These are phyloP conservation scores for Corythornis leucogaster DNA, from an alignment of 2,797 vertebrate species.

Conservation along the genomic window DNA sequence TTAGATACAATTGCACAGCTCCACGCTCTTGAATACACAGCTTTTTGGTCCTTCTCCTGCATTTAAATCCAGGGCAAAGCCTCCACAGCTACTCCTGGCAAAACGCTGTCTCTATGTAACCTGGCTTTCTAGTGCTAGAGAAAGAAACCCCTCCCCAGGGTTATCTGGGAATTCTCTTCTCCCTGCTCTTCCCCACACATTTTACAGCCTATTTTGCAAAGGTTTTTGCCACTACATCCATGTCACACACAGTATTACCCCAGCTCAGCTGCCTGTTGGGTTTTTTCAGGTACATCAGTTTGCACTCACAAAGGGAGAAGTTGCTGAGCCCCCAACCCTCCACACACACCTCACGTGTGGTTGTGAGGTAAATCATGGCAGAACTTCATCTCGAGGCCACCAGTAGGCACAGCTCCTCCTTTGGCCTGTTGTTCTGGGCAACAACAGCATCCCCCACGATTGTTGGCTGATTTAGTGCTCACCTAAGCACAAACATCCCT, in stretches of 20 bases:
- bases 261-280: background rate
- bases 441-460: background rate
- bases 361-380: background rate
- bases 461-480: background rate
- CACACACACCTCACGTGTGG: fast-evolving
- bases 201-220: background rate
- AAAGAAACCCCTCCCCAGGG: background rate
- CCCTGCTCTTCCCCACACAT: background rate
- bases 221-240: background rate
- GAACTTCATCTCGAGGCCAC: background rate
- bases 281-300: background rate
- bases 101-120: background rate
- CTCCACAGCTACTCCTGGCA: background rate
- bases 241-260: fast-evolving
- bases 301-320: fast-evolving
- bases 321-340: background rate
- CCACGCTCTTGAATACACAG: background rate
- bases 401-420: background rate
- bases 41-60: background rate
- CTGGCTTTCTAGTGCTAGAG: background rate
- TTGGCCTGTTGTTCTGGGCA: background rate
- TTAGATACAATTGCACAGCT: background rate
- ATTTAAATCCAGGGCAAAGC: background rate
- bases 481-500: background rate
- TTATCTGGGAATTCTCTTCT: background rate